Base-by-base conservation (phyloP, 2,888 invertebrate species). In the Argyra leucocephala region DNA sequence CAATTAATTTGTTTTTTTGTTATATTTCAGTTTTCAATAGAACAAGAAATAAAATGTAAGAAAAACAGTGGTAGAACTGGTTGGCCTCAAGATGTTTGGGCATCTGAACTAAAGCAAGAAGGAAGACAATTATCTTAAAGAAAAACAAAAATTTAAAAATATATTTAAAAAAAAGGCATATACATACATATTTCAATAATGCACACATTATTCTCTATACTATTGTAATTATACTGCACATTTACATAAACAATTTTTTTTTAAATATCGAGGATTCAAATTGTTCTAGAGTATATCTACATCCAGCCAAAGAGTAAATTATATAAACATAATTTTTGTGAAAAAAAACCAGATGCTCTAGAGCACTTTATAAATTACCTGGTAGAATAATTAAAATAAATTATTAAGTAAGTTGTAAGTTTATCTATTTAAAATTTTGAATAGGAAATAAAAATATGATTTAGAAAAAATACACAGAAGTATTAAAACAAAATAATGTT, bases 61-160 rank as follows among this genome's bases (percentile, higher is more conserved):
- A 83, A 86, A 71, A 81, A 86, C 66, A 93, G 93, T 78, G 94
- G 94, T 0, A 85, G 96, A 66, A 96, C 96, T 0, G 96, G 96
- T 18, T 96, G 96, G 96, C 96, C 96, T 0, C 95, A 96, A 75
- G 93, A 94, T 79, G 96, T 96, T 69, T 96, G 96, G 96, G 96
- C 95, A 0, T 81, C 93, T 58, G 91, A 91, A 75, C 79, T 92
- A 70, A 87, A 91, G 78, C 87, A 86, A 73, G 88, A 90, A 79
- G 68, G 72, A 70, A 70, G 61, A 23, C 59, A 59, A 23, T 59
- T 48, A 31, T 31, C 31, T 31, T 31, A 31, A 31, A n/a, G n/a
- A n/a, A n/a, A n/a, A n/a, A n/a, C n/a, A n/a, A n/a, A n/a, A 31
- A 31, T 31, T 7, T 31, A 31, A 31, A 4, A 6, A 31, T 31